Base-by-base conservation (phyloP, 92 coral and sea anemone species). In the Pocillopora grandis region DNA sequence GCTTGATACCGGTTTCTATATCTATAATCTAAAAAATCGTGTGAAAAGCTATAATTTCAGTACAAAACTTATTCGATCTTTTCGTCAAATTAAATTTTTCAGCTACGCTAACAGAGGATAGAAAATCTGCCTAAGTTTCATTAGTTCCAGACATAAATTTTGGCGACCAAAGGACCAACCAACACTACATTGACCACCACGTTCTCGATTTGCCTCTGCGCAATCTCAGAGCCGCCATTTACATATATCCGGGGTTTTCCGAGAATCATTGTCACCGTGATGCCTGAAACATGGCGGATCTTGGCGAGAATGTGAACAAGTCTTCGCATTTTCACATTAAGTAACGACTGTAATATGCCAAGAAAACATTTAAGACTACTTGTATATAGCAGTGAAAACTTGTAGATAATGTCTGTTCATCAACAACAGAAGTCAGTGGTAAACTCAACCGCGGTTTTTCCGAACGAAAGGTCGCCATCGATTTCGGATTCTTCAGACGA, bases 401-500 rank as follows among this genome's bases (percentile, higher is more conserved):
- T 62, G 77, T 82, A 82, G 80, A 83, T 74, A 9, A 94, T 94
- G 98, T 88, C 98, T 89, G 75, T 80, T 58, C 92, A 91, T 80
- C 95, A 94, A 75, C 93, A 91, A 90, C 88, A 90, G 71, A 89
- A 84, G 82, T 90, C 92, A 76, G 83, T 88, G 89, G 80, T 89
- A 62, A 94, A 91, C 82, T 88, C 98, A 23, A 88, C 89, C 91
- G 95, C 92, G 90, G 90, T 91, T 82, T 86, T 94, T 67, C 90
- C 92, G 90, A 92, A 94, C 93, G 95, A 94, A 86, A 91, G 98
- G 90, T 94, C 95, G 90, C 98, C 99, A 79, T 92, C 97, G 88
- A 89, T 92, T 80, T 94, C 99, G 78, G 99, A 97, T 85, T 97
- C 99, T 80, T 96, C 98, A 58, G 99, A 94, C 77, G 98, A 93